These are phyloP conservation scores for Sinotaia quadrata DNA, from an alignment of 2,888 invertebrate genomes.

Conservation along the genomic window DNA sequence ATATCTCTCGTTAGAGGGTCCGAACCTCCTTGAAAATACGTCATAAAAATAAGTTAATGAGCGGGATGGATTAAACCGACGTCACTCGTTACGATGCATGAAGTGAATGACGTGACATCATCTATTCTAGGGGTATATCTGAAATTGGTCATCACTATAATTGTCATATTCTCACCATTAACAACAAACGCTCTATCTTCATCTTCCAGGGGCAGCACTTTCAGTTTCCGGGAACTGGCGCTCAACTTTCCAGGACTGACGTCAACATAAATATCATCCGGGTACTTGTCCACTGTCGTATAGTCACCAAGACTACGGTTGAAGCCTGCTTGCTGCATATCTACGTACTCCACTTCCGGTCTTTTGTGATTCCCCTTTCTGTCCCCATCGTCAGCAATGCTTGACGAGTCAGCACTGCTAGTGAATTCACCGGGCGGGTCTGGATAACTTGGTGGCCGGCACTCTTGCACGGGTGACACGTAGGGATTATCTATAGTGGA, in stretches of 20 bases:
- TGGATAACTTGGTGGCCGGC: no score
- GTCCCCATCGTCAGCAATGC: no score
- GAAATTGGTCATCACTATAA: background rate
- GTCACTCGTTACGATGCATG: background rate
- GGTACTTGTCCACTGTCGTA: slow-evolving; percentile 11
- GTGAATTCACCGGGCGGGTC: no score
- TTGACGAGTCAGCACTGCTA: no score
- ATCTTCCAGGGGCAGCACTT: slow-evolving; percentile 31
- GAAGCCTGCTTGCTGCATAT: background rate
- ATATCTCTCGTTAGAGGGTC: no score
- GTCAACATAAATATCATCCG: slow-evolving; percentile 36
- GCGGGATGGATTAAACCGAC: no score
- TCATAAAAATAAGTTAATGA: no score
- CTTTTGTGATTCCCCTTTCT: no score
- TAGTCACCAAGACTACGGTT: background rate
- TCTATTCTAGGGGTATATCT: background rate
- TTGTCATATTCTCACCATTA: background rate
- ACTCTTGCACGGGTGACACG: no score
- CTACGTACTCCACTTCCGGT: background rate
- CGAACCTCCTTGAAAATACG: no score
- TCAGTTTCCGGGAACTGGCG: slow-evolving; percentile 17
- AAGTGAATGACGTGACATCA: background rate
- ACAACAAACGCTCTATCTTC: slow-evolving; percentile 4
- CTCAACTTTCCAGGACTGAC: slow-evolving; percentile 16
- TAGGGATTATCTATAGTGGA: no score